These are phyloP conservation scores for Campylomormyrus numenius DNA, from an alignment of 2,113 vertebrate species.

Conservation along the genomic window DNA sequence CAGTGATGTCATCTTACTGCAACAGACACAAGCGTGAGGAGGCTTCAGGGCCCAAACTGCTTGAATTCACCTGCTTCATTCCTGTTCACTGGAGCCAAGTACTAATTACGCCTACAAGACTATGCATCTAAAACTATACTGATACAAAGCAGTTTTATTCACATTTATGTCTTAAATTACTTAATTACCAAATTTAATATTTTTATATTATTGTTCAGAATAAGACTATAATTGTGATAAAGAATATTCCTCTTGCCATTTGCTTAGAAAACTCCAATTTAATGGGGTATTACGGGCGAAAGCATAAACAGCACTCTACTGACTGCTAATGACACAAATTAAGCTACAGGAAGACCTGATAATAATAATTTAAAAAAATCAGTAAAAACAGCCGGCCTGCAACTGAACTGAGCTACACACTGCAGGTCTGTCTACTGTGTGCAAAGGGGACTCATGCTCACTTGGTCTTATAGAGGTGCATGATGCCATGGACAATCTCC, in stretches of 20 bases:
- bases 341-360: background rate
- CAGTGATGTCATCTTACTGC: constrained; percentile 93
- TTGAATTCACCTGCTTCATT: background rate
- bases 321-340: background rate
- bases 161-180: background rate
- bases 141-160: background rate
- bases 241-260: background rate
- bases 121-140: background rate
- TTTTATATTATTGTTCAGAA: background rate
- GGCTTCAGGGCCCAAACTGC: background rate
- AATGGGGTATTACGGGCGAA: background rate
- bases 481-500: constrained; percentile 95
- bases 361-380: background rate
- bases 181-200: background rate
- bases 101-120: background rate
- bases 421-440: background rate
- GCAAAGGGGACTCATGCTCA: constrained; percentile 50
- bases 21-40: background rate
- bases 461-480: constrained; percentile 99
- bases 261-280: background rate
- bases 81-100: background rate
- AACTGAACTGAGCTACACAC: background rate
- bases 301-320: background rate
- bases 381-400: background rate
- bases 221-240: background rate